Base-by-base conservation (phyloP, 2,888 invertebrate species). In the Pycnomerus fuliginosus region DNA sequence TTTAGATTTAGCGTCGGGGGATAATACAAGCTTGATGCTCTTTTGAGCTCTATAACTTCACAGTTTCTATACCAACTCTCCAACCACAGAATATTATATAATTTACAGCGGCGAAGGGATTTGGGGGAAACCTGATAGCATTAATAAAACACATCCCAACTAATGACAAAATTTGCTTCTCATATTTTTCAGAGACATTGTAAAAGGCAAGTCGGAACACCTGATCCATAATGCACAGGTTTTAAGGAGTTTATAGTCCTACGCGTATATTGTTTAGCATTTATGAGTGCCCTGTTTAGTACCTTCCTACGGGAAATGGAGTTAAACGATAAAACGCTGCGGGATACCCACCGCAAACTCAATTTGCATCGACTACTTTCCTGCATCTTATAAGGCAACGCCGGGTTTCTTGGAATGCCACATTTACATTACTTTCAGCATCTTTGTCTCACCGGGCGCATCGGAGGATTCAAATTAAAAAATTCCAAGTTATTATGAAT, bases 261-360 rank as follows among this genome's bases (percentile, higher is more conserved):
- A 55, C 51, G 53, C 44, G 51, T 50, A 55, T 52, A 57, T 53
- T 55, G 55, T 57, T 55, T 48, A 47, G 48, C 53, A 53, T 57
- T 59, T 56, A 59, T 51, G 56, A 51, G 54, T 40, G 40, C 46
- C 39, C 42, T 39, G 45, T 50, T 47, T 50, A 50, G 50, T 47
- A 38, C 44, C 34, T 43, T 42, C 42, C 57, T 61, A 42, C 41
- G 58, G 59, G 55, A 57, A 61, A 58, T 56, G 60, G 60, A 60
- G 59, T 55, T 67, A 60, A 63, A 62, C 62, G 65, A 62, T 64
- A 64, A 63, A 65, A 63, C 58, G 60, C 62, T 54, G 44, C 48
- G 48, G 56, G 54, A 57, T 50, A 56, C 52, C 59, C 44, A 47
- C 56, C 56, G 46, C 58, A 58, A 64, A 65, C 59, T 56, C 60